These are phyloP conservation scores for Hyphantria cunea DNA, from an alignment of 1,140 invertebrate genomes.

Conservation along the genomic window DNA sequence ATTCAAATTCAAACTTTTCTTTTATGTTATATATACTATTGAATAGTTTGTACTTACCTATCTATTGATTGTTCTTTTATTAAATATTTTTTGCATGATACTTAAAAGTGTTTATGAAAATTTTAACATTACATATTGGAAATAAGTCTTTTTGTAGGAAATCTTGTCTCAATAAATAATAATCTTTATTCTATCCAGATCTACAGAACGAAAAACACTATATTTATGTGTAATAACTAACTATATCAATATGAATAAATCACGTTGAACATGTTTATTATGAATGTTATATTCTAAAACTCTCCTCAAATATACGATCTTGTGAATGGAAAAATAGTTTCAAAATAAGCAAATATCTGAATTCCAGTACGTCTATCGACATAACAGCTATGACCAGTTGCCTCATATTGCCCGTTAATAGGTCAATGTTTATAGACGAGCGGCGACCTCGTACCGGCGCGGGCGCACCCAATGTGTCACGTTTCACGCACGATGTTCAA, in stretches of 20 bases:
- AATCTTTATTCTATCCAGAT: too few relatives aligned
- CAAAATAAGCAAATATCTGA: slow-evolving; percentile 12
- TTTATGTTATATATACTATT: too few relatives aligned
- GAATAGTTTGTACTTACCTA: too few relatives aligned
- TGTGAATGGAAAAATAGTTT: slow-evolving; percentile 6
- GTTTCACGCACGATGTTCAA: slow-evolving; percentile 10
- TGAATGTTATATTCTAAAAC: slow-evolving; percentile 1
- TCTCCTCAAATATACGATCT: slow-evolving; percentile 4
- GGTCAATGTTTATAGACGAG: slow-evolving; percentile 39
- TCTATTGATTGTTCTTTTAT: too few relatives aligned
- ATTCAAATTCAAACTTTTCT: too few relatives aligned
- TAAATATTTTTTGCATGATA: too few relatives aligned
- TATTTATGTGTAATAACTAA: slow-evolving; percentile 18
- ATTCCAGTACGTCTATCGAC: slow-evolving; percentile 21
- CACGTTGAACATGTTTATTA: slow-evolving; percentile 6
- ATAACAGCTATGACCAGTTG: slow-evolving; percentile 14
- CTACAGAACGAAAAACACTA: background rate
- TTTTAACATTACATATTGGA: too few relatives aligned
- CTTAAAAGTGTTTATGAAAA: too few relatives aligned
- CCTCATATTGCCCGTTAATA: slow-evolving; percentile 45
- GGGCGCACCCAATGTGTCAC: slow-evolving; percentile 27
- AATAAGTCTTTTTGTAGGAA: too few relatives aligned
- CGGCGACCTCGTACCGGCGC: slow-evolving; percentile 22
- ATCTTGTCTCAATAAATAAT: too few relatives aligned
- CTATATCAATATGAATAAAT: slow-evolving; percentile 36